Percentiles rank a stretch among this genome's conserved stretches.
Evolutionary conservation across 2,888 invertebrate genomes (phyloP).

Genomic region (Parochlus steinenii): DNA sequence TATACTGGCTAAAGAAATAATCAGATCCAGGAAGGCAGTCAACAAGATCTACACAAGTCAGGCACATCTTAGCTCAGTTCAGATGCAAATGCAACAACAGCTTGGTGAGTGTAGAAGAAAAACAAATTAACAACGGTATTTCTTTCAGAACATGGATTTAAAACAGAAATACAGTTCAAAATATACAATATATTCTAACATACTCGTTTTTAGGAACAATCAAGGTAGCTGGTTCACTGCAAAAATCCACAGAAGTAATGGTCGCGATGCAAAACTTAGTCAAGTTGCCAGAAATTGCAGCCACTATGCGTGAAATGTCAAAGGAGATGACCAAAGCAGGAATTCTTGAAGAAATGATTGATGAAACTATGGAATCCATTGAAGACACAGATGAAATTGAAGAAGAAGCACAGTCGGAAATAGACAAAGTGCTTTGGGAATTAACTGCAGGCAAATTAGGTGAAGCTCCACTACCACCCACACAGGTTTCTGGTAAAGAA

Average conservation of each 20-base stretch:
- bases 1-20: slow-evolving; percentile 84
- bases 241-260: slow-evolving; percentile 98
- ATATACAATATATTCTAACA: slow-evolving; percentile 3
- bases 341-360: slow-evolving; percentile 97
- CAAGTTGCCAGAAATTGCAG: slow-evolving; percentile 81
- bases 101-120: slow-evolving; percentile 40
- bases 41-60: slow-evolving; percentile 89
- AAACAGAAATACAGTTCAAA: not conserved
- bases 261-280: slow-evolving; percentile 89
- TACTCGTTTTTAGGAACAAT: slow-evolving; percentile 54
- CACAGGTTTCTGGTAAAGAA: too few relatives aligned
- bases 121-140: slow-evolving; percentile 1
- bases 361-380: slow-evolving; percentile 87
- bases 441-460: slow-evolving; percentile 82
- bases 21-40: slow-evolving; percentile 72
- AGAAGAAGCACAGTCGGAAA: slow-evolving; percentile 86
- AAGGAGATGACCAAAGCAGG: slow-evolving; percentile 99
- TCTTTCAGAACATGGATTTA: slow-evolving; percentile 2
- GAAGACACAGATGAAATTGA: slow-evolving; percentile 93
- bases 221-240: slow-evolving; percentile 78
- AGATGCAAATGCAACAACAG: slow-evolving; percentile 96
- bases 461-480: too few relatives aligned
- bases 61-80: slow-evolving; percentile 92
- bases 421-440: slow-evolving; percentile 82
- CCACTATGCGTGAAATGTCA: slow-evolving; percentile 93